Evolutionary conservation across 2,888 invertebrate genomes (phyloP).

Genomic region (Hetaerina titia): DNA sequence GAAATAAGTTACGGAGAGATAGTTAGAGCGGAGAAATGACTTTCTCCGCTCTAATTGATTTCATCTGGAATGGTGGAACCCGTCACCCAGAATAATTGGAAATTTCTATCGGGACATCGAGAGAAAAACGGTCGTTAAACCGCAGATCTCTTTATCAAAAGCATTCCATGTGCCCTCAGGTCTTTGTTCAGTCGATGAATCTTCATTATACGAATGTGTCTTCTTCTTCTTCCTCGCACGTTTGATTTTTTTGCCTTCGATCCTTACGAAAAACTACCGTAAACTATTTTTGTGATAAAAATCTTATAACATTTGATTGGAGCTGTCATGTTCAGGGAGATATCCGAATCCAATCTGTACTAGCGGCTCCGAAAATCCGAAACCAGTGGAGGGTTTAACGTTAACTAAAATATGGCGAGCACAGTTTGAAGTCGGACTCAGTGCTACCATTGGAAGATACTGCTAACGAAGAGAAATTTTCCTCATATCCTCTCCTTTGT

Average conservation of each 20-base stretch:
- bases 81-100: not conserved
- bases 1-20: not conserved
- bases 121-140: not conserved
- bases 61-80: not conserved
- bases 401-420: too few relatives aligned
- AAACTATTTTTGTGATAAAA: not conserved
- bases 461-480: too few relatives aligned
- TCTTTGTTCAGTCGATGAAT: not conserved
- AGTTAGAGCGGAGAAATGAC: not conserved
- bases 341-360: too few relatives aligned
- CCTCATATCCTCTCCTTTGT: too few relatives aligned
- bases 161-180: not conserved
- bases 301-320: not conserved
- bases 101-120: not conserved
- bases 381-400: too few relatives aligned
- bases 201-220: not conserved
- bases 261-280: not conserved
- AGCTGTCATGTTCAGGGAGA: not conserved
- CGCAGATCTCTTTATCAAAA: not conserved
- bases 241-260: not conserved
- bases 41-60: not conserved
- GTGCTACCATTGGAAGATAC: too few relatives aligned
- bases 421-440: too few relatives aligned
- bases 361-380: too few relatives aligned
- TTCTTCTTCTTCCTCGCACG: not conserved